A percentile compares a stretch with the other conserved stretches of the same genome.
phyloP scores from a whole-genome alignment of 2,113 vertebrate genomes.

The Montifringilla adamsi region DNA sequence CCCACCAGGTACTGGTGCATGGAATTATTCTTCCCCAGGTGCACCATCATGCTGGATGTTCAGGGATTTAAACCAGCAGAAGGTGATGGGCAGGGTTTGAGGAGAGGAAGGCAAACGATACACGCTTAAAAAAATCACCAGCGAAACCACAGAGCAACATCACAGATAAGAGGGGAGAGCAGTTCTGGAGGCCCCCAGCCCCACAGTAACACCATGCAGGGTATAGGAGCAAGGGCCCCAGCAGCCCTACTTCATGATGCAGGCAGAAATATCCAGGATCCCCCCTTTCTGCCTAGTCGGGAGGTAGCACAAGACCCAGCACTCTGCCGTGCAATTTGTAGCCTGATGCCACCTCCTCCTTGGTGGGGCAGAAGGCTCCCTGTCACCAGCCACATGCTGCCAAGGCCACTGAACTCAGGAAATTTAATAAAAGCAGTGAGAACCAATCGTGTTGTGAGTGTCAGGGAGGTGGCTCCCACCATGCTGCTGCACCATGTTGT shows the following conservation, averaged over 20 bases:
- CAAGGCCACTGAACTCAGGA: not conserved
- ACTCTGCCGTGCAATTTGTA: rapidly evolving
- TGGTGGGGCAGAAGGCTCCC: rapidly evolving
- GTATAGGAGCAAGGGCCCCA: not conserved
- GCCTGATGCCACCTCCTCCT: not conserved
- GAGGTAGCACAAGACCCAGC: not conserved
- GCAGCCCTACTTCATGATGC: not conserved
- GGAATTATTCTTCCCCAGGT: not conserved
- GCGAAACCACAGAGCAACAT: not conserved
- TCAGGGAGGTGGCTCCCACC: not conserved
- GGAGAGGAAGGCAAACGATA: not conserved
- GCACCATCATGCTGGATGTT: not conserved
- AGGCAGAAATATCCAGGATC: not conserved
- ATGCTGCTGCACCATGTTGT: not conserved
- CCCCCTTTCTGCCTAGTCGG: rapidly evolving
- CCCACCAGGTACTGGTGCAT: not conserved
- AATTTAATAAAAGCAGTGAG: not conserved
- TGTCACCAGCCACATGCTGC: not conserved
- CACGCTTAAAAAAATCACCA: not conserved
- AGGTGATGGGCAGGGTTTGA: not conserved
- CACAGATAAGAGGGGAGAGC: not conserved
- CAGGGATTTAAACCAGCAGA: slow-evolving; percentile 13
- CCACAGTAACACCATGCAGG: not conserved
- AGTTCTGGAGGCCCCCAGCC: not conserved
- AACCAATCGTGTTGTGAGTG: not conserved